Evolutionary conservation across 2,797 vertebrate species (phyloP).

Genomic region (Galagoides demidoff): DNA sequence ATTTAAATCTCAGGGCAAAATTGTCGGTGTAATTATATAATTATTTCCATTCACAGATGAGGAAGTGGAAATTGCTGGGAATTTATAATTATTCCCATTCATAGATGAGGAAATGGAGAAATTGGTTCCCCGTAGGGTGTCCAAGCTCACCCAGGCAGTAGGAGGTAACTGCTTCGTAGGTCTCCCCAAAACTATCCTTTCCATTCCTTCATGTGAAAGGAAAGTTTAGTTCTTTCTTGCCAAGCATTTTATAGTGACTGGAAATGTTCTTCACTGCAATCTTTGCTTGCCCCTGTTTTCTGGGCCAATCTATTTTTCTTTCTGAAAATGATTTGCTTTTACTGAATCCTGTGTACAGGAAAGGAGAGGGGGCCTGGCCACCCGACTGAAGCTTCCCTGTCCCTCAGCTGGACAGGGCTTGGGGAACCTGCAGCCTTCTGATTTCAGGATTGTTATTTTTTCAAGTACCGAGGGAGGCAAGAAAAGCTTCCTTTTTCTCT

Average conservation of each 20-base stretch:
- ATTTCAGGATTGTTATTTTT: background rate
- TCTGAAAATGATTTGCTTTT: background rate
- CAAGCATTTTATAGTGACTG: background rate
- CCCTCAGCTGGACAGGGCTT: background rate
- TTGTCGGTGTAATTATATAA: background rate
- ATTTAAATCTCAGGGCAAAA: background rate
- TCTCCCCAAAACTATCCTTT: background rate
- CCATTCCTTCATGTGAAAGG: background rate
- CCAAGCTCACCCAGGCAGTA: background rate
- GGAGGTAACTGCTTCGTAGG: background rate
- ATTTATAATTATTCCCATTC: background rate
- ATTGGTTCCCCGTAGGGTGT: background rate
- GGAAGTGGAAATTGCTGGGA: background rate
- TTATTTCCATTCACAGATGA: background rate
- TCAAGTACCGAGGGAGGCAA: background rate
- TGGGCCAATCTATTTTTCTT: background rate
- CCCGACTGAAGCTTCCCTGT: background rate
- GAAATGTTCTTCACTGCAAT: background rate
- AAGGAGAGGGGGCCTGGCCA: background rate
- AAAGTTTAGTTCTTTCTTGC: background rate
- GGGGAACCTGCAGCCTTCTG: background rate
- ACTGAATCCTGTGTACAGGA: background rate
- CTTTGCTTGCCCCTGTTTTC: background rate
- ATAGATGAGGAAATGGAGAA: background rate
- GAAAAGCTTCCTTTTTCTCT: background rate